Evolutionary conservation across 2,797 vertebrate genomes (phyloP), one percentile per base, ranked within the genome.

Genomic region (Lagothrix lagotricha): DNA sequence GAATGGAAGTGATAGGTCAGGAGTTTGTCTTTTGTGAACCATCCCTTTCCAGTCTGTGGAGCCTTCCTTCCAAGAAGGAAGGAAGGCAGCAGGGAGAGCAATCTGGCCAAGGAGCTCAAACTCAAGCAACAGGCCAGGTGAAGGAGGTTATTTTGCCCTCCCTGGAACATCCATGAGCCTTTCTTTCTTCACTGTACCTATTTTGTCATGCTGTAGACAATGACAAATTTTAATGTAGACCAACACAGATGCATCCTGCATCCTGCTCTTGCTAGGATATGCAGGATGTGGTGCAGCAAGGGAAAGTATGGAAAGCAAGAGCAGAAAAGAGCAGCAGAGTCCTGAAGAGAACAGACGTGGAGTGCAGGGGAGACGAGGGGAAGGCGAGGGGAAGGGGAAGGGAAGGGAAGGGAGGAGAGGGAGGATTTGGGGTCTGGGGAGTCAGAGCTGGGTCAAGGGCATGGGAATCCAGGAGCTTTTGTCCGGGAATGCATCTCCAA

Each of bases 61-160:
- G 11, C 2, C 80, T 70, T 15, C n/a, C 50, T 70, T 24, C n/a
- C 46, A n/a, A 72, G 50, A 44, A 39, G 33, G 17, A 70, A 24
- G 44, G 19, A 33, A 41, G 30, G 50, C 24, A 30, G 36, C 33
- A 33, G 22, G 33, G 5, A 33, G 30, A 64, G 33, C 5, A 22
- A 46, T 12, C 3, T 4, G 28, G 1, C 3, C 13, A n/a, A 33
- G 26, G 1, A 70, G 30, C 10, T 83, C 28, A 10, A 33, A 20
- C 36, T 48, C 28, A 41, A 67, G 15, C 44, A 82, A 70, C 7
- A 28, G 44, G 11, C 39, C 5, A 39, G 33, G 41, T 73, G 14
- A 4, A 1, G 12, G 30, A 57, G 4, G 28, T 13, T 19, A 2
- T 10, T 54, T n/a, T 70, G 2, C 7, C 0, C 6, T 46, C 7